These are phyloP conservation scores for Polylopha cassiicola DNA, from an alignment of 2,888 invertebrate species.

Conservation along the genomic window DNA sequence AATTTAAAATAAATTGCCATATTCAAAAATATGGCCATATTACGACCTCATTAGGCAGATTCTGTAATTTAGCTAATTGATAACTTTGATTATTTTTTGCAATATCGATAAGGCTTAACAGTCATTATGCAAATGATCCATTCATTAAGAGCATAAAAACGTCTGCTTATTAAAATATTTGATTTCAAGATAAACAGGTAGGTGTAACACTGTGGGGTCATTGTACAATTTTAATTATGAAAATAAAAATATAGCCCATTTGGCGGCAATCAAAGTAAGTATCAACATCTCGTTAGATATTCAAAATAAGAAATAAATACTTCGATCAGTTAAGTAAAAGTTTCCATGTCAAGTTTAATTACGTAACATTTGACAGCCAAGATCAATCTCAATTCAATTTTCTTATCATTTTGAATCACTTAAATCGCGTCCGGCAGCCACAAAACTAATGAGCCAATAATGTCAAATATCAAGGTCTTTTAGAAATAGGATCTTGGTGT, in stretches of 20 bases:
- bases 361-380: background rate
- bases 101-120: constrained; percentile 13
- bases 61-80: constrained; percentile 26
- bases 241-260: too few relatives aligned
- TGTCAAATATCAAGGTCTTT: background rate
- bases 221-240: constrained; percentile 10
- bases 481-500: background rate
- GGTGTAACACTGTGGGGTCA: constrained; percentile 2
- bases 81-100: constrained; percentile 21
- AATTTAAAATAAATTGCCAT: constrained; percentile 16
- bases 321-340: too few relatives aligned
- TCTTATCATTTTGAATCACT: background rate
- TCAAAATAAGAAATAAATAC: too few relatives aligned
- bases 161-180: constrained; percentile 14
- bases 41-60: constrained; percentile 17
- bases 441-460: background rate
- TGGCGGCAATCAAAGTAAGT: too few relatives aligned
- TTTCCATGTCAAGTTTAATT: background rate
- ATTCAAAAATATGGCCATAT: constrained; percentile 19
- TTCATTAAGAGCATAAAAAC: constrained; percentile 5
- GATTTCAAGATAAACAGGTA: constrained; percentile 17
- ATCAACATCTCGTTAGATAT: too few relatives aligned
- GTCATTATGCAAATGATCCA: constrained; percentile 17
- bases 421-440: too few relatives aligned
- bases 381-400: background rate